Evolutionary conservation across 2,888 invertebrate genomes (phyloP).

Genomic region (Heterodera filipjevi): DNA sequence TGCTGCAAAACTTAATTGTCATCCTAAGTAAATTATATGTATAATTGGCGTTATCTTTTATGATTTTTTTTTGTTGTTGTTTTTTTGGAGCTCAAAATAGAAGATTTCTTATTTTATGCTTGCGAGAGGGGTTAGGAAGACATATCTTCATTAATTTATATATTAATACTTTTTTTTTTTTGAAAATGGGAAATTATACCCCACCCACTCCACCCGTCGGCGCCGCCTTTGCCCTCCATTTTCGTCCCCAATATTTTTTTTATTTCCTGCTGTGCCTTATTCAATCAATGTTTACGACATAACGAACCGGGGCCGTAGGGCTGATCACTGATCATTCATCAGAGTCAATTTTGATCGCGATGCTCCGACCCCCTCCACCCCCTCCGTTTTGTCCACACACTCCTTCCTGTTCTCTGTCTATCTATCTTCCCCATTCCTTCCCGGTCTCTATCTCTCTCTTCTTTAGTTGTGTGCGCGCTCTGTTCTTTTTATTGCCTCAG

Average conservation of each 20-base stretch:
- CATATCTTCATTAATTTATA: no score
- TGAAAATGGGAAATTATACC: no score
- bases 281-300: constrained; percentile 1
- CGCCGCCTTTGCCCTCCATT: neutral
- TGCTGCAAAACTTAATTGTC: no score
- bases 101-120: no score
- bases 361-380: neutral
- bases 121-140: no score
- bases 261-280: neutral
- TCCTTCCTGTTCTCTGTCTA: neutral
- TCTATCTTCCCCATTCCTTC: neutral
- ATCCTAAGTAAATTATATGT: no score
- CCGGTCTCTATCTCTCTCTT: neutral
- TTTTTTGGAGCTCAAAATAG: no score
- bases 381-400: neutral
- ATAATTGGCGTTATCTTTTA: no score
- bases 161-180: no score
- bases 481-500: neutral
- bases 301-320: neutral
- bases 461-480: neutral
- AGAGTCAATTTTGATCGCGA: neutral
- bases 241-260: neutral
- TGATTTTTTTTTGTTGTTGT: no score
- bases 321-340: neutral
- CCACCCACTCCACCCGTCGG: neutral